Base-by-base conservation (phyloP, 1,140 invertebrate genomes). In the Frieseomelitta varia region DNA sequence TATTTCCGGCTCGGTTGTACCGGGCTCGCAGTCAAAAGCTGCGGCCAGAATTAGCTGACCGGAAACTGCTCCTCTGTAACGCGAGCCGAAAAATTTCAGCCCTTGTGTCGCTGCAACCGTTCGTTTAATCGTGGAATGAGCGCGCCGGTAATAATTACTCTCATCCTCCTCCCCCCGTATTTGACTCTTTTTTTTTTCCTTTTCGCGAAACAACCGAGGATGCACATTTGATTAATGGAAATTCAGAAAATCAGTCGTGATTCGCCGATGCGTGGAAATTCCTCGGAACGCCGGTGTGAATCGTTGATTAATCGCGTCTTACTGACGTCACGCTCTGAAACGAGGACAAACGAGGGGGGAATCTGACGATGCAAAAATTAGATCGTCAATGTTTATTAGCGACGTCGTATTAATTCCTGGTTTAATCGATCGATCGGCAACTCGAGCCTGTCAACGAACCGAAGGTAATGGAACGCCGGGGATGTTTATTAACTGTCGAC, bases 21-120 rank as follows among this genome's bases (percentile, higher is more conserved):
- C 14, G 58, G 68, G 17, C 30, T 34, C 4, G 53, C 39, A 47
- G 30, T 19, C 74, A 63, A 84, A 30, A 73, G 61, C 51, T 53
- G 61, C 27, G 51, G 19, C 68, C 71, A 51, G 71, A 90, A 86
- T 84, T 82, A 89, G 79, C 86, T 88, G 78, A 86, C 81, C 84
- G 90, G 86, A 90, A 91, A 91, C 86, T 84, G 86, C 82, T 85
- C 78, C 75, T 69, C 27, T 55, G 85, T 81, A 81, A 75, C 72
- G 21, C 71, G 71, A 69, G 15, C 34, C 61, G 75, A 86, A 86
- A 86, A 86, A 78, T 84, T 78, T 68, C 69, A 30, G 21, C 6
- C 39, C 39, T 21, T 53, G 39, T n/a, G 3, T 19, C 68, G 24
- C 19, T 21, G 30, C 39, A 39, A 81, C 34, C 10, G 58, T 21